Percentiles rank a stretch among this genome's conserved stretches.
These are phyloP conservation scores for Mycteria americana DNA, from an alignment of 2,797 vertebrate species.

Conservation along the genomic window DNA sequence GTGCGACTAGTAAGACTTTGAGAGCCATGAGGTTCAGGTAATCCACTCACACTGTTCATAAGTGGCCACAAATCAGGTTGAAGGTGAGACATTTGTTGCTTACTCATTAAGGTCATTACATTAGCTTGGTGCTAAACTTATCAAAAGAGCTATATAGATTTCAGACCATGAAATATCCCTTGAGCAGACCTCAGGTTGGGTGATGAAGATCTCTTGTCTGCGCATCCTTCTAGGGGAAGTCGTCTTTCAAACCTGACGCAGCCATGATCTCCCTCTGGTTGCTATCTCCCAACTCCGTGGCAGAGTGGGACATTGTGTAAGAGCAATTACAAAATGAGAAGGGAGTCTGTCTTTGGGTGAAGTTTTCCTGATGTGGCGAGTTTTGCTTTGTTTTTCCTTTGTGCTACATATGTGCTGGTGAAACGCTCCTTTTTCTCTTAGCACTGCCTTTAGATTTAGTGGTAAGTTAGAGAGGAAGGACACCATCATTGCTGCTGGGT, in stretches of 20 bases:
- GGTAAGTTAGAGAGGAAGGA: not conserved
- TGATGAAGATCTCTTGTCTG: not conserved
- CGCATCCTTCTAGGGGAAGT: not conserved
- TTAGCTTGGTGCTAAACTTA: not conserved
- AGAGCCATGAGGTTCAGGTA: not conserved
- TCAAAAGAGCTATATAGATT: not conserved
- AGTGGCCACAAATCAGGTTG: not conserved
- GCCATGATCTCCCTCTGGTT: not conserved
- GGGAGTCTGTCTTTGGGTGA: not conserved
- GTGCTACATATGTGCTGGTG: not conserved
- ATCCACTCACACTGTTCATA: not conserved
- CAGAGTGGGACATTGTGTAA: not conserved
- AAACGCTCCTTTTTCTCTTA: not conserved
- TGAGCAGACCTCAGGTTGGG: not conserved
- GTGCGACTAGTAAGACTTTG: not conserved
- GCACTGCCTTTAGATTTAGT: not conserved
- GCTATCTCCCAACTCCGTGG: fast-evolving
- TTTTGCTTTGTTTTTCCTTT: not conserved
- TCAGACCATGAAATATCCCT: not conserved
- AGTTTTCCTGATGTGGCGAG: not conserved
- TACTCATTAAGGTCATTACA: not conserved
- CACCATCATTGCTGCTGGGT: not conserved
- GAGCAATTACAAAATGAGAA: not conserved
- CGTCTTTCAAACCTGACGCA: not conserved
- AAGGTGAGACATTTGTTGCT: not conserved